Evolutionary conservation across 2,888 invertebrate genomes (phyloP).

Genomic region (Apodemia mormo): DNA sequence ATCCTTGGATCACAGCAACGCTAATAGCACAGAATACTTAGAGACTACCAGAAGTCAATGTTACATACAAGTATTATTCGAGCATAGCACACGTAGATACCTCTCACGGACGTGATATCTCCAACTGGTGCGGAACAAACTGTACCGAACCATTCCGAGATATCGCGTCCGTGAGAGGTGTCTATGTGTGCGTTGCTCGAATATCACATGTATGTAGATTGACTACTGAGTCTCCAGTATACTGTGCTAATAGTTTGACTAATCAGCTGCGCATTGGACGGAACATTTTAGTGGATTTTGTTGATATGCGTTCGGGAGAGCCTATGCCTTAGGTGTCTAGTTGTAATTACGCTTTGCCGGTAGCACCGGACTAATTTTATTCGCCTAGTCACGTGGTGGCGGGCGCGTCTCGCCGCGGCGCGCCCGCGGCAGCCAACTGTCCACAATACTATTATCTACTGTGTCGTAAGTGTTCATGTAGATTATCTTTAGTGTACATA

Average conservation of each 20-base stretch:
- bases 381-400: constrained; percentile 74
- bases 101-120: too few species aligned
- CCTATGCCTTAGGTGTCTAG: constrained; percentile 46
- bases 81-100: too few species aligned
- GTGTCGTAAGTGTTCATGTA: constrained; percentile 78
- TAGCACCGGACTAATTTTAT: constrained; percentile 62
- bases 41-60: too few species aligned
- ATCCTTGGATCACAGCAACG: background rate
- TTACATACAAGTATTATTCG: too few species aligned
- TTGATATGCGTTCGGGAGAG: background rate
- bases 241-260: background rate
- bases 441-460: constrained; percentile 72
- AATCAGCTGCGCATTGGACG: constrained; percentile 6
- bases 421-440: constrained; percentile 67
- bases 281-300: constrained; percentile 1
- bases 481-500: constrained; percentile 71
- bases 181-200: too few species aligned
- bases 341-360: constrained; percentile 70
- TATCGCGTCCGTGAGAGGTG: too few species aligned
- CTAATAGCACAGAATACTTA: too few species aligned
- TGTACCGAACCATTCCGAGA: too few species aligned
- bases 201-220: too few species aligned
- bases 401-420: constrained; percentile 56
- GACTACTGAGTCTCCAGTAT: too few species aligned
- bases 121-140: too few species aligned